Base-by-base conservation (phyloP, 2,888 invertebrate genomes). In the Aphodius granarius region DNA sequence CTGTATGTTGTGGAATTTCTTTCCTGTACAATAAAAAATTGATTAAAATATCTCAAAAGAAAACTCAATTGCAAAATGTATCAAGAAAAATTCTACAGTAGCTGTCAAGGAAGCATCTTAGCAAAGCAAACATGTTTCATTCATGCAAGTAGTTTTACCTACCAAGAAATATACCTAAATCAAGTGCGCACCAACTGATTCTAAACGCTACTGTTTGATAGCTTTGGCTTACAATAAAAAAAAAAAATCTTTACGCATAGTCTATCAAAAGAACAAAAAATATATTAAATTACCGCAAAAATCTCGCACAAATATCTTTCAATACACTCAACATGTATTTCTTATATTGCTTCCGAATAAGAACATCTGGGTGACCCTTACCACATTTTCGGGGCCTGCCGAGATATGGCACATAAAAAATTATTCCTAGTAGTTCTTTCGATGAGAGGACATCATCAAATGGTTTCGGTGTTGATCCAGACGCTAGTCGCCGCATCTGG, bases 401-500 rank as follows among this genome's bases (percentile, higher is more conserved):
- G 13, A 43, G 43, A 43, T 9, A 43, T 43, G 43, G 43, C 43
- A 43, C 43, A 43, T 43, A 43, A 43, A 1, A 43, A 43, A 43
- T 43, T 43, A 43, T 43, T 43, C 43, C 43, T 43, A 43, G 13
- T 43, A 43, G 43, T 43, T 43, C 13, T 43, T 43, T 13, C 43
- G 43, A 43, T 13, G 21, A 68, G 6, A 21, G 6, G 21, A n/a
- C 20, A 70, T 77, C 77, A 77, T 82, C 79, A 82, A 76, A 82
- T 81, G 77, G 79, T 81, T 78, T 83, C 82, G 72, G 82, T 82
- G 75, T 81, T 80, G 73, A 77, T 81, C 83, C 83, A 84, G 74
- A 83, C 68, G 75, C 78, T 80, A 20, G 75, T n/a, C n/a, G 20
- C 68, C 20, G 21, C 13, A n/a, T 20, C 21, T 9, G 68, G 66